phyloP scores from a whole-genome alignment of 2,113 vertebrate species.

The Colinus virginianus region DNA sequence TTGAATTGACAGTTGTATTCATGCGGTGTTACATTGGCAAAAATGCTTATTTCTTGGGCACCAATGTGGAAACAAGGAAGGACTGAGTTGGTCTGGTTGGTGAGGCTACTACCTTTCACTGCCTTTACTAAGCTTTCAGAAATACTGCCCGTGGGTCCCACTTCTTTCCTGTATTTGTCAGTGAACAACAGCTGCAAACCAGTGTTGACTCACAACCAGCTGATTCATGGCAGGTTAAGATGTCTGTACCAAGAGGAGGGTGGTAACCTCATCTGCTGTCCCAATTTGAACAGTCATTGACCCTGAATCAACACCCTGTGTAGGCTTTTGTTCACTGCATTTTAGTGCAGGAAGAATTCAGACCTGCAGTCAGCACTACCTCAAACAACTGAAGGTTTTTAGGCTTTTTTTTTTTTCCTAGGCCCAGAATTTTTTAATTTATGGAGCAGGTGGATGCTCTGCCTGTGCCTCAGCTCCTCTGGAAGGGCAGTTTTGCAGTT shows the following conservation, averaged over 20 bases:
- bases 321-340: neutral
- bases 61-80: neutral
- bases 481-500: neutral
- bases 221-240: neutral
- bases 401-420: neutral
- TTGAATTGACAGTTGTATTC: neutral
- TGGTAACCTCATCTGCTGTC: neutral
- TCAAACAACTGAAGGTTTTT: neutral
- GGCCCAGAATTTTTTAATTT: neutral
- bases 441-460: neutral
- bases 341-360: conserved; percentile 23
- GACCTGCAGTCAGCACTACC: neutral
- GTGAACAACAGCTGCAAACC: neutral
- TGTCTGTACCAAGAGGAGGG: neutral
- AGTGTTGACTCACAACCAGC: neutral
- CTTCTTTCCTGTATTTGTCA: neutral
- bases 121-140: neutral
- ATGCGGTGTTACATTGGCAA: neutral
- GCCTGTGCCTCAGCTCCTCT: neutral
- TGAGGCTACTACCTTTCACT: neutral
- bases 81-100: neutral
- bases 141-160: neutral
- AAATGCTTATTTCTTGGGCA: neutral
- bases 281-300: neutral
- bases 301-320: neutral